Base-by-base conservation (phyloP, 2,888 invertebrate species). In the Phyllotreta striolata region DNA sequence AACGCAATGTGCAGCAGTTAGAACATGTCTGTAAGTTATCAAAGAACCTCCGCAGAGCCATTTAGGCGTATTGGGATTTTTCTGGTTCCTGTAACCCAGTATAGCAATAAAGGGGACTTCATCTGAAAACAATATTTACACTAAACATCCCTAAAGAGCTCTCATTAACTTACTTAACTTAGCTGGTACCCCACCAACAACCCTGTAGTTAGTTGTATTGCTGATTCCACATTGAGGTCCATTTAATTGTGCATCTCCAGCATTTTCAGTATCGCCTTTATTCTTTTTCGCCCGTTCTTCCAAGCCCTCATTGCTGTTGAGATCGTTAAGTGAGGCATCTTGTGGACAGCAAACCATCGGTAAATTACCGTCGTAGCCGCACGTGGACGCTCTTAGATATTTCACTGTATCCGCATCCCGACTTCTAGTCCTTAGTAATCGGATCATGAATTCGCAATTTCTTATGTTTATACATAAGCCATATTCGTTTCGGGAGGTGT, bases 101-200 rank as follows among this genome's bases (percentile, higher is more conserved):
- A 89, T 85, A 0, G 88, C 88, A 71, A 92, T 86, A 92, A 93
- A 94, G 0, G 93, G 93, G 87, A 91, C 93, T 55, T 89, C 87
- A 13, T 90, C 92, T 89, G 61, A 43, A 64, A 68, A 66, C 8
- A 40, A 56, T 9, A 41, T 10, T 12, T 43, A 13, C 3, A 56
- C 6, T 6, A 14, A 41, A 56, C 44, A n/a, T 10, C 14, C 10
- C 37, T 35, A 51, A 44, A 35, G 12, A 44, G 5, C 7, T 39
- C 8, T 44, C 10, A 34, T 10, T 64, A 60, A 10, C 68, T 81
- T 78, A 88, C 89, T 88, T 64, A 87, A 80, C 55, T 84, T 81
- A 3, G 91, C 89, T 6, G 87, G 84, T 0, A 84, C 79, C 0
- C 94, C 94, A 4, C 91, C 91, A 0, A 94, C 92, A 0, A 93